Conservation (phyloP, 2,797 vertebrate species). For the Lagocephalus sceleratus region DNA sequence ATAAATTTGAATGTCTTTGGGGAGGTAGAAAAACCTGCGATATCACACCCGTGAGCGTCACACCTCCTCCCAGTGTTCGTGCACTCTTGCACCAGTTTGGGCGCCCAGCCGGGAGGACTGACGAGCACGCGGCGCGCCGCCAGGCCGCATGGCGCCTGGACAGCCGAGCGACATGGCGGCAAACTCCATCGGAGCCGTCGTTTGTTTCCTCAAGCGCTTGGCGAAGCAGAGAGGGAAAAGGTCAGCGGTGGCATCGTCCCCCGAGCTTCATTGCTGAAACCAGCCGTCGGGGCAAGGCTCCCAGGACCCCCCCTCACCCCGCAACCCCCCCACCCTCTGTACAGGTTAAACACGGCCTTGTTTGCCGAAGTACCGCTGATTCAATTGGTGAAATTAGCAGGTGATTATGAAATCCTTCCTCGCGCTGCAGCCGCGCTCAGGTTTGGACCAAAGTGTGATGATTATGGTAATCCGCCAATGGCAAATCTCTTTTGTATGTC, state of each 20-base stretch:
- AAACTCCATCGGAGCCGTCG: conserved; percentile 68
- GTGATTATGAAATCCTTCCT: conserved; percentile 49
- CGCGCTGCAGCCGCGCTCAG: conserved; percentile 58
- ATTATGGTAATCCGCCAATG: conserved; percentile 72
- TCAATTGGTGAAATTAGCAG: conserved; percentile 59
- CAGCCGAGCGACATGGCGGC: conserved; percentile 55
- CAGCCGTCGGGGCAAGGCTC: conserved; percentile 39
- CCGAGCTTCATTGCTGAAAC: no score
- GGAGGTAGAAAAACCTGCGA: conserved; percentile 33
- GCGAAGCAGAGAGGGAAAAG: conserved; percentile 54
- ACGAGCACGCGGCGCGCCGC: conserved; percentile 17
- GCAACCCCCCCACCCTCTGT: no score
- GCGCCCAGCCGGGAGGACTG: no score
- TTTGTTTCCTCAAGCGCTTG: conserved; percentile 66
- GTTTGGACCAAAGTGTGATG: conserved; percentile 56
- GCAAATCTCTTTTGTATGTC: conserved; percentile 56
- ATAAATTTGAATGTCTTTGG: conserved; percentile 53
- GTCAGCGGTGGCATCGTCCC: no score
- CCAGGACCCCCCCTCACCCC: conserved; percentile 49
- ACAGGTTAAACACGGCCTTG: conserved; percentile 67
- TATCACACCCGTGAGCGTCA: conserved; percentile 34
- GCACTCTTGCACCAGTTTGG: conserved; percentile 18
- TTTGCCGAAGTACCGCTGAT: conserved; percentile 58
- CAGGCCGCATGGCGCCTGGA: conserved; percentile 51
- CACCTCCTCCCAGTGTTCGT: not conserved